Percentiles rank a stretch among this genome's conserved stretches.
These are phyloP conservation scores for Gobius niger DNA, from an alignment of 2,113 vertebrate species.

Conservation along the genomic window DNA sequence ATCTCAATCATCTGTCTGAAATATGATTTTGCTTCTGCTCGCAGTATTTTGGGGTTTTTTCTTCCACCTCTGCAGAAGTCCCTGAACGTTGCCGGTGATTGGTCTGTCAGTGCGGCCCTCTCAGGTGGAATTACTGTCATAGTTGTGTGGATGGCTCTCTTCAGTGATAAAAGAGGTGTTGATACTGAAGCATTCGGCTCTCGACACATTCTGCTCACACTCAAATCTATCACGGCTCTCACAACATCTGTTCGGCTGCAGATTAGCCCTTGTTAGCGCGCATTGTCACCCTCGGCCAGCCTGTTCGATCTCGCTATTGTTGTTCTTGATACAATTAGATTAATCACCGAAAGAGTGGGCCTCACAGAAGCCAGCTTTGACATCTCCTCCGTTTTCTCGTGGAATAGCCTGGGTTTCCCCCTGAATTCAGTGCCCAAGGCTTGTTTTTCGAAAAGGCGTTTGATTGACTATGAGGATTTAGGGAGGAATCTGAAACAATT, in stretches of 20 bases:
- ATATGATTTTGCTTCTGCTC: too few relatives aligned
- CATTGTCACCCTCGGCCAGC: conserved; percentile 47
- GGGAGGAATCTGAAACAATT: conserved; percentile 66
- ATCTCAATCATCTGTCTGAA: too few relatives aligned
- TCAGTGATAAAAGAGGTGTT: conserved; percentile 77
- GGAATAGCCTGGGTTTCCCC: conserved; percentile 48
- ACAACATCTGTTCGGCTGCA: conserved; percentile 35
- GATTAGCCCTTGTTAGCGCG: conserved; percentile 43
- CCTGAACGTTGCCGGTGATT: conserved; percentile 42
- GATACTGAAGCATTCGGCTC: conserved; percentile 71
- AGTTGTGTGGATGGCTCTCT: conserved; percentile 70
- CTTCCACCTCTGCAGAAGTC: conserved; percentile 4
- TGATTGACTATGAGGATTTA: conserved; percentile 70
- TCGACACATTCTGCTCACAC: conserved; percentile 67
- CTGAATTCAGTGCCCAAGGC: conserved; percentile 58
- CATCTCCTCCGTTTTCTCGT: conserved; percentile 46
- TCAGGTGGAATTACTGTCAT: conserved; percentile 75
- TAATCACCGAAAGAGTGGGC: conserved; percentile 24
- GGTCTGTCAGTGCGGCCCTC: conserved; percentile 69
- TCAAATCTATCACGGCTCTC: conserved; percentile 51
- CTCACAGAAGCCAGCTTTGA: conserved; percentile 21
- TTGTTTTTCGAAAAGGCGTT: conserved; percentile 54
- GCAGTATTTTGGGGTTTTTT: conserved; percentile 4
- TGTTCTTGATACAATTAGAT: conserved; percentile 42
- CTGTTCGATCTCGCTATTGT: conserved; percentile 35